Conservation (phyloP, 1,140 invertebrate genomes). For the Trichoplusia ni region DNA sequence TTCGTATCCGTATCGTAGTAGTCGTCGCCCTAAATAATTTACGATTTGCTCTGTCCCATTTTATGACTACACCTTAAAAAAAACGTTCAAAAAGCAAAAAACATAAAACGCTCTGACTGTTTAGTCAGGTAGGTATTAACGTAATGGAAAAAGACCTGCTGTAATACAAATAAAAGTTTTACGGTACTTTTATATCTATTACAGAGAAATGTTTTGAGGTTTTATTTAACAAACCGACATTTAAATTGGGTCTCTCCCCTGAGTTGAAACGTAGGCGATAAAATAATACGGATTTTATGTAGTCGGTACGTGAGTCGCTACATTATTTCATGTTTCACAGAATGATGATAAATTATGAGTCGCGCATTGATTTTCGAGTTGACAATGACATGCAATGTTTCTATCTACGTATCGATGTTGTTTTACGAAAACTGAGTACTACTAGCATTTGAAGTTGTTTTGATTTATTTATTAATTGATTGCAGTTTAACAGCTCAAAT, state of each 20-base stretch:
- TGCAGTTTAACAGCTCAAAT: too few species aligned
- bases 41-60: not conserved
- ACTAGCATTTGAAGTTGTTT: too few species aligned
- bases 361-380: not conserved
- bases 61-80: slow-evolving; percentile 26
- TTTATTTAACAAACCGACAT: slow-evolving; percentile 11
- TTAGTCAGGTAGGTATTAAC: slow-evolving; percentile 18
- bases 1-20: too few species aligned
- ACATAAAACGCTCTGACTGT: slow-evolving; percentile 32
- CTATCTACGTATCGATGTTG: too few species aligned
- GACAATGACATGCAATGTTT: too few species aligned
- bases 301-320: too few species aligned
- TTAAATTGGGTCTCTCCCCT: slow-evolving; percentile 10
- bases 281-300: slow-evolving; percentile 13
- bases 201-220: not conserved
- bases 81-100: slow-evolving; percentile 16
- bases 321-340: not conserved
- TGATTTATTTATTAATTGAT: too few species aligned
- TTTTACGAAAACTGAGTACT: too few species aligned
- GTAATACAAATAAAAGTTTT: slow-evolving; percentile 37
- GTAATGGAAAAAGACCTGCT: slow-evolving; percentile 27
- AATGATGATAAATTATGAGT: too few species aligned
- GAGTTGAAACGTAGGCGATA: slow-evolving; percentile 11
- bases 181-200: slow-evolving; percentile 24
- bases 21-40: not conserved